Evolutionary conservation across 2,797 vertebrate genomes (phyloP), one percentile per base, ranked within the genome.

Genomic region (Macroramphosus scolopax): DNA sequence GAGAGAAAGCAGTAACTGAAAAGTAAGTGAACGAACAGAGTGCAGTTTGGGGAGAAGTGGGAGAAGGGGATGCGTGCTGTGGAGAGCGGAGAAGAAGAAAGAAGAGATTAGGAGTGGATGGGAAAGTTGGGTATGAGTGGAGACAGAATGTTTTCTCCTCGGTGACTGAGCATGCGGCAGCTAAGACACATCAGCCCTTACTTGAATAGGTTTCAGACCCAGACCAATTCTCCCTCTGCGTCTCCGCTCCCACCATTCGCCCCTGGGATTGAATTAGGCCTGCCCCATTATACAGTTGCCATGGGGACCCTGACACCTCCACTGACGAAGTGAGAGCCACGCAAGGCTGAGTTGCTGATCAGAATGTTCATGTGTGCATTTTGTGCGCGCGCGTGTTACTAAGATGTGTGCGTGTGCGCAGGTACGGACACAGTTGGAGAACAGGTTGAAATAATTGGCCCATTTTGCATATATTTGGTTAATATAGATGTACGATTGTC

Each of bases 251-350:
- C 76, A 53, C 63, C 55, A 44, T 59, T 79, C 72, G 62, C 83
- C 83, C 74, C 82, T 82, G 82, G 82, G 87, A 85, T 81, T 83
- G 80, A 81, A 86, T 85, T 84, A 87, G 81, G 73, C 68, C 73
- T 79, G 68, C 67, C 81, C 79, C 80, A 85, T 87, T 86, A 86
- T 85, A 79, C 82, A 69, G 85, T 88, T 84, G 80, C 87, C 79
- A 85, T 88, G 87, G 87, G 80, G 82, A 88, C 75, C 62, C 65
- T 77, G 82, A 87, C 85, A 87, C 84, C 79, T 84, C 79, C 55
- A 54, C 81, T 85, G 83, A 86, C 80, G 63, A 84, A 85, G 76
- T 76, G 82, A 80, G 78, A 81, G 77, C 72, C 70, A 66, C 34
- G 74, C 80, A 68, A 80, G 73, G 69, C 78, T 74, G 81, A 71